Percentiles rank a stretch among this genome's conserved stretches.
Evolutionary conservation across 2,113 vertebrate species (phyloP).

Genomic region (Eleginops maclovinus): DNA sequence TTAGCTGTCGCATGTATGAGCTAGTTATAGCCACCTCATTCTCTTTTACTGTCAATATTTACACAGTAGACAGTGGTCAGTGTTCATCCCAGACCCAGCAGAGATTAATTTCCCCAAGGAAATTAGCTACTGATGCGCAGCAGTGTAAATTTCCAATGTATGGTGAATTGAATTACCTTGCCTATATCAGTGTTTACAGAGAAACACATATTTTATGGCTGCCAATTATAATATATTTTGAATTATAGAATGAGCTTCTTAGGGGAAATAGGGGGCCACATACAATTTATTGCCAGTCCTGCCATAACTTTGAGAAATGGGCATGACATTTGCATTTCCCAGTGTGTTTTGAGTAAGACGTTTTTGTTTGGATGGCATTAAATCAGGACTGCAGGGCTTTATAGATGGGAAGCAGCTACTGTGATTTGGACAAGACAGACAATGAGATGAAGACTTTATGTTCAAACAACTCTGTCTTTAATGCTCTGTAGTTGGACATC

Average conservation of each 20-base stretch:
- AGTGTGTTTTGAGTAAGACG: slow-evolving; percentile 38
- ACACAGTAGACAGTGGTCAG: slow-evolving; percentile 75
- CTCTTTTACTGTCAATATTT: slow-evolving; percentile 72
- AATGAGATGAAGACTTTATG: slow-evolving; percentile 21
- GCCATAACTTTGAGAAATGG: slow-evolving; percentile 62
- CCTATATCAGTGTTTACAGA: slow-evolving; percentile 71
- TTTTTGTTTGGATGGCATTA: slow-evolving; percentile 48
- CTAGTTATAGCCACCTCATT: slow-evolving; percentile 47
- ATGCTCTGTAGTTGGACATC: not conserved
- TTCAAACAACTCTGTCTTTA: slow-evolving; percentile 33
- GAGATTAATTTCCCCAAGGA: slow-evolving; percentile 81
- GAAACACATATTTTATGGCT: slow-evolving; percentile 69
- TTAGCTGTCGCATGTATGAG: slow-evolving; percentile 47
- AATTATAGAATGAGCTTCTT: slow-evolving; percentile 68
- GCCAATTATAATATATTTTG: slow-evolving; percentile 76
- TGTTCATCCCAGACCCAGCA: slow-evolving; percentile 62
- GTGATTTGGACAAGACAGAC: slow-evolving; percentile 27
- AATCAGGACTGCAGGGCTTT: slow-evolving; percentile 38
- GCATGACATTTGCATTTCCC: slow-evolving; percentile 66
- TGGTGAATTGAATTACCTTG: slow-evolving; percentile 74
- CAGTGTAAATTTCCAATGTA: slow-evolving; percentile 70
- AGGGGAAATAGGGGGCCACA: slow-evolving; percentile 34
- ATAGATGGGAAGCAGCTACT: slow-evolving; percentile 16
- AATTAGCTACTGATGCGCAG: slow-evolving; percentile 73
- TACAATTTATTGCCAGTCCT: slow-evolving; percentile 63